Conservation (phyloP, 2,113 vertebrate species). For the Eulemur rufifrons region DNA sequence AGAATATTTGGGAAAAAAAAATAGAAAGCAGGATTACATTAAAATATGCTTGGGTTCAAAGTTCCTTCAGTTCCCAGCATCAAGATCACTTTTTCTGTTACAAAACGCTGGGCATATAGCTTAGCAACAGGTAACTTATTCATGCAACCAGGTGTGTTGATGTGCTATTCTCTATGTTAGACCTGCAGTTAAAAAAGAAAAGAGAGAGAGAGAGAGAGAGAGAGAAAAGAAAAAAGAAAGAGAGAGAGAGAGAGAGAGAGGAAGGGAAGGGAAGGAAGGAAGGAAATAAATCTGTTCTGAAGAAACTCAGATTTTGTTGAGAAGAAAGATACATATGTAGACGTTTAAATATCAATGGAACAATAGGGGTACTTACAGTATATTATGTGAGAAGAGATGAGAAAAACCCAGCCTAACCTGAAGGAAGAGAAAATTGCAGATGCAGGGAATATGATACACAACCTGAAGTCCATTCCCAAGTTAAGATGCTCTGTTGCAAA, state of each 20-base stretch:
- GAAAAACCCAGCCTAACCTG: not conserved
- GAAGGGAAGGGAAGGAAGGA: too few species aligned
- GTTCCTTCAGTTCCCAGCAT: not conserved
- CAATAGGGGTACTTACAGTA: not conserved
- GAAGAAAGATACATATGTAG: not conserved
- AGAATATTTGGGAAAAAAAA: not conserved
- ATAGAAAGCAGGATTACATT: not conserved
- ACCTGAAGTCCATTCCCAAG: not conserved
- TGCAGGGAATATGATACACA: not conserved
- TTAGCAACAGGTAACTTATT: not conserved
- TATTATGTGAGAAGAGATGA: not conserved
- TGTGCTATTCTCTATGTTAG: not conserved
- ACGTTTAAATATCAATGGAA: not conserved
- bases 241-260: too few species aligned
- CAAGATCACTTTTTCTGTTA: not conserved
- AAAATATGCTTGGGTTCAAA: constrained; percentile 21
- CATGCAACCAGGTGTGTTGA: not conserved
- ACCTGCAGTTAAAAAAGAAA: not conserved
- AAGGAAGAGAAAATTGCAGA: not conserved
- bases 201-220: not conserved
- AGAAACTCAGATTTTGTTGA: not conserved
- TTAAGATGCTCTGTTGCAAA: not conserved
- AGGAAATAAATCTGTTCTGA: not conserved
- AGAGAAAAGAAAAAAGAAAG: too few species aligned
- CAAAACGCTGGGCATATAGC: not conserved